Conservation (phyloP, 1,140 invertebrate species). For the Heliconius nattereri region DNA sequence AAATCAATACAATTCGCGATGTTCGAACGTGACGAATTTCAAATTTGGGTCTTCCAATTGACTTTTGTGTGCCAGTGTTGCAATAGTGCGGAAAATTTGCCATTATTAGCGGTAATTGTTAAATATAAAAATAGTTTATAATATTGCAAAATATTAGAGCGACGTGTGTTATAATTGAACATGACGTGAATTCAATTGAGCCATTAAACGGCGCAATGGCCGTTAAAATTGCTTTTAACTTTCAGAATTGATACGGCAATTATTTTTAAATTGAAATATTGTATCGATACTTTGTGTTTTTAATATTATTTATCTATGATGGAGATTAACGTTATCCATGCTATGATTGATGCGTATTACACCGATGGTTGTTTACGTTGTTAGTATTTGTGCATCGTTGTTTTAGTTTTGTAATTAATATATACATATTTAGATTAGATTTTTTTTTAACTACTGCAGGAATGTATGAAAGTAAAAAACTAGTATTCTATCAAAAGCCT, state of each 20-base stretch:
- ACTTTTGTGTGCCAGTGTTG: slow-evolving; percentile 59
- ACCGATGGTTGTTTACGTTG: neutral
- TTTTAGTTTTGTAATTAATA: neutral
- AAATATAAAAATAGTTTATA: slow-evolving; percentile 55
- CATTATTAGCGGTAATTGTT: slow-evolving; percentile 43
- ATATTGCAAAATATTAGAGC: slow-evolving; percentile 58
- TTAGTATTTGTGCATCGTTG: neutral
- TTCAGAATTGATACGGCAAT: slow-evolving; percentile 39
- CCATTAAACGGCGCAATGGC: slow-evolving; percentile 52
- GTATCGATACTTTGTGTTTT: slow-evolving; percentile 8
- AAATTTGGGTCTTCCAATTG: slow-evolving; percentile 68
- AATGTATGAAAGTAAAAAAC: no score
- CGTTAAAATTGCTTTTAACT: slow-evolving; percentile 46
- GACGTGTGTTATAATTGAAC: slow-evolving; percentile 54
- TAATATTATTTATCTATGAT: slow-evolving; percentile 16
- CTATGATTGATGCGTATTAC: slow-evolving; percentile 7
- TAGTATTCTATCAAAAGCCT: no score
- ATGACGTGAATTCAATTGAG: slow-evolving; percentile 49
- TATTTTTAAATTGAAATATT: slow-evolving; percentile 32
- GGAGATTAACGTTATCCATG: slow-evolving; percentile 10
- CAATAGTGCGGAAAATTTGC: slow-evolving; percentile 67
- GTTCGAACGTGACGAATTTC: slow-evolving; percentile 60
- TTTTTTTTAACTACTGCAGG: neutral
- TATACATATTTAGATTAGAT: neutral
- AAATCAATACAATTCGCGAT: slow-evolving; percentile 54